phyloP scores from a whole-genome alignment of 1,140 invertebrate genomes.

The Dreissena rostriformis region DNA sequence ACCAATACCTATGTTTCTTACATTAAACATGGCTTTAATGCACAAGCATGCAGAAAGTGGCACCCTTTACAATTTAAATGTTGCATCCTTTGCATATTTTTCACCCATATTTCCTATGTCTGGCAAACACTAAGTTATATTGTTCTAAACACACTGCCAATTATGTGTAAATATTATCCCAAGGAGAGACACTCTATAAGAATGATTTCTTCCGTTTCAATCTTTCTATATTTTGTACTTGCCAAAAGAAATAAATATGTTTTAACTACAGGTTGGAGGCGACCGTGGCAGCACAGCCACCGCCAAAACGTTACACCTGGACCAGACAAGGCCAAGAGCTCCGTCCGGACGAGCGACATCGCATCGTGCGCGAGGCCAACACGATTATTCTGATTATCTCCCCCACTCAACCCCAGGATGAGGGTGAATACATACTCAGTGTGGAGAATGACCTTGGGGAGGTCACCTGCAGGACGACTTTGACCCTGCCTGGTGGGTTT shows the following conservation, averaged over 20 bases:
- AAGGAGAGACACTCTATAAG: no score
- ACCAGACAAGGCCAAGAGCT: slow-evolving; percentile 77
- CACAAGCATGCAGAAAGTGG: no score
- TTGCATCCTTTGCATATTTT: no score
- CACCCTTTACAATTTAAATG: no score
- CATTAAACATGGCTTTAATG: no score
- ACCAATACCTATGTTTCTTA: no score
- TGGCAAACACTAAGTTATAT: no score
- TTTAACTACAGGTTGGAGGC: slow-evolving; percentile 73
- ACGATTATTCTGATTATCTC: slow-evolving; percentile 76
- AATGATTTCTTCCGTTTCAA: no score
- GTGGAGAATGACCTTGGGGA: slow-evolving; percentile 80
- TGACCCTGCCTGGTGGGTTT: slow-evolving; percentile 74
- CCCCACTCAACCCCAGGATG: slow-evolving; percentile 74
- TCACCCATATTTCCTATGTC: no score
- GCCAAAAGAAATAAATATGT: background rate
- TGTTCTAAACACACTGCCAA: no score
- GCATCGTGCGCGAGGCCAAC: slow-evolving; percentile 73
- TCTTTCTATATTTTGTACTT: no score
- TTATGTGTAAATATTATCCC: no score
- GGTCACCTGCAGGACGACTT: slow-evolving; percentile 79
- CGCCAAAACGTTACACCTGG: slow-evolving; percentile 74
- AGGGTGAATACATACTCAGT: slow-evolving; percentile 78
- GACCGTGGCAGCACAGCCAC: slow-evolving; percentile 74
- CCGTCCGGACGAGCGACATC: slow-evolving; percentile 70